Base-by-base conservation (phyloP, 1,140 invertebrate species). In the Belonocnema kinseyi region DNA sequence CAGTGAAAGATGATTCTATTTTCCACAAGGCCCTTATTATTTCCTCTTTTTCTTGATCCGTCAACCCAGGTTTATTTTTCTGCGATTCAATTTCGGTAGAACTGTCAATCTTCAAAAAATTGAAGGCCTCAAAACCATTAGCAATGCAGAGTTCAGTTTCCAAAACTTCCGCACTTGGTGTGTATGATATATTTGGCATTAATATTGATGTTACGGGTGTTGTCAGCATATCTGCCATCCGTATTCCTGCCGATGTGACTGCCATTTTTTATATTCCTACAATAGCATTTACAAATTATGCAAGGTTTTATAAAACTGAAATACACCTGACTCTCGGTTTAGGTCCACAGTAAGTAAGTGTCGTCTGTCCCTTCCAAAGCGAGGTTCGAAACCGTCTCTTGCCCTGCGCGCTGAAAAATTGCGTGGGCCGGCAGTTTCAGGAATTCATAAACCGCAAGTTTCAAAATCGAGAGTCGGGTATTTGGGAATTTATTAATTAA, bases 81-180 rank as follows among this genome's bases (percentile, higher is more conserved):
- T 19, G n/a, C 3, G 8, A 6, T 14, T 16, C 14, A 33, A 16
- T n/a, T 0, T 66, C 26, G 40, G 14, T 40, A 14, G 61, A 66
- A 6, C 33, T 14, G 16, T 16, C 8, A 16, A 7, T 40, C 2
- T 40, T 33, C 13, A 66, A 40, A 40, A 66, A 66, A 66, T 66
- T 66, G 1, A 66, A 40, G 1, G 21, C 12, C 14, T 66, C 61
- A 40, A 66, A 66, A 33, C 61, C 61, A 66, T 66, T 66, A n/a
- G 61, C 33, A 66, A 66, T 66, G 26, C 61, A 66, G 11, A 66
- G 26, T 66, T 66, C 61, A n/a, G 61, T 66, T 66, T 66, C 61
- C 5, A 66, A 66, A 66, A 66, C 33, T 66, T 66, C 61, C 8
- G 61, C 61, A 66, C 61, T 66, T n/a, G 61, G 61, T 8, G 61